Evolutionary conservation across 2,113 vertebrate species (phyloP).

Genomic region (Todiramphus chloris): DNA sequence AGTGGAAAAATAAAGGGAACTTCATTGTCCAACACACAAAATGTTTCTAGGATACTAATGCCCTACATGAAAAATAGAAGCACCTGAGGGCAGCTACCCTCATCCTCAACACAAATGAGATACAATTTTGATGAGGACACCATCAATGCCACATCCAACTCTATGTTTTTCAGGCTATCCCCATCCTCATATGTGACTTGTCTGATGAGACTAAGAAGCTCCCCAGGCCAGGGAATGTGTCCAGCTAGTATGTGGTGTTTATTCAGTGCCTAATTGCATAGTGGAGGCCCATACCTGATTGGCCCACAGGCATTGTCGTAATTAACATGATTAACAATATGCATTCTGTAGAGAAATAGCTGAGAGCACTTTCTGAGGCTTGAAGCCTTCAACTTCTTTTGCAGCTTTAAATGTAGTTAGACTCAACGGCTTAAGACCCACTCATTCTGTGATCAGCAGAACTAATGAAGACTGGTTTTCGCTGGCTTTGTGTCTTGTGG

Average conservation of each 20-base stretch:
- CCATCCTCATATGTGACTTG: not conserved
- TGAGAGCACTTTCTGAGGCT: not conserved
- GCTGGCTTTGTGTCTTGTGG: not conserved
- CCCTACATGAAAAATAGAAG: not conserved
- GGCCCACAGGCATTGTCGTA: not conserved
- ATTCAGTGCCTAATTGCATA: not conserved
- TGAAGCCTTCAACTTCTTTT: not conserved
- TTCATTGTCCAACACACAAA: not conserved
- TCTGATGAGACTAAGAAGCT: not conserved
- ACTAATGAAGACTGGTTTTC: not conserved
- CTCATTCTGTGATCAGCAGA: not conserved
- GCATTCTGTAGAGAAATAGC: not conserved
- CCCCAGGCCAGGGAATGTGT: not conserved
- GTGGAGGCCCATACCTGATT: not conserved
- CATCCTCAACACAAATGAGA: not conserved
- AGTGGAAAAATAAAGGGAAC: not conserved
- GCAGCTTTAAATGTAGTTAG: not conserved
- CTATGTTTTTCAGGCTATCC: fast-evolving
- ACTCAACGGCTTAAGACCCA: not conserved
- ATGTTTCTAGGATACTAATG: not conserved
- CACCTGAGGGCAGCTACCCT: not conserved
- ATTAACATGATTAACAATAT: not conserved
- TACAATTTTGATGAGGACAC: not conserved
- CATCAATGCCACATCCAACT: not conserved
- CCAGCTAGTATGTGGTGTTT: not conserved